Evolutionary conservation across 2,113 vertebrate genomes (phyloP).

Genomic region (Albula goreensis): DNA sequence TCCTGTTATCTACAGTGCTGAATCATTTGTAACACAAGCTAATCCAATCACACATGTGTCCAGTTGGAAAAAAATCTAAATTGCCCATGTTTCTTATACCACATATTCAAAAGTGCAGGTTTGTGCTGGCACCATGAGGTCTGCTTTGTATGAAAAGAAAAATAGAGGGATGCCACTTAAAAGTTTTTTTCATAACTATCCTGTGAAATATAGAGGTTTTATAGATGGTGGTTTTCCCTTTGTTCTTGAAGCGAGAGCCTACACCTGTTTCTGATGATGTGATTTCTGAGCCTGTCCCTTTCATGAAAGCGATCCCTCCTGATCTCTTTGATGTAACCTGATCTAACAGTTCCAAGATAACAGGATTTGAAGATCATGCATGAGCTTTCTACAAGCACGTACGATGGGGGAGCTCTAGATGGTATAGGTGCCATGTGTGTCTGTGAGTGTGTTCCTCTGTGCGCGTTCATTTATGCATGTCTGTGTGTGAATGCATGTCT

Average conservation of each 20-base stretch:
- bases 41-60: background rate
- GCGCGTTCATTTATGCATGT: background rate
- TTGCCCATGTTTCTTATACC: background rate
- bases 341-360: conserved; percentile 77
- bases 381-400: conserved; percentile 56
- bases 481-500: background rate
- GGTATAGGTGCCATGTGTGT: background rate
- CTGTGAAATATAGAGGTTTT: conserved; percentile 61
- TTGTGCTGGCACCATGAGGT: conserved; percentile 14
- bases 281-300: conserved; percentile 77
- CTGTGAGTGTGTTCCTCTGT: background rate
- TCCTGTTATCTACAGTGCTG: background rate
- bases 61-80: background rate
- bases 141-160: conserved; percentile 5
- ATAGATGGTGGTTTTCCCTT: conserved; percentile 68
- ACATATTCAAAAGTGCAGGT: background rate
- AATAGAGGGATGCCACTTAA: conserved; percentile 48
- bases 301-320: conserved; percentile 77
- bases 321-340: conserved; percentile 82
- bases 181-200: conserved; percentile 35
- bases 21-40: background rate
- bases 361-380: conserved; percentile 53
- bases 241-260: conserved; percentile 70
- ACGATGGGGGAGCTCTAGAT: conserved; percentile 52
- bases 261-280: conserved; percentile 86